These are phyloP conservation scores for Pharmacophagus antenor DNA, from an alignment of 2,888 invertebrate species.

Conservation along the genomic window DNA sequence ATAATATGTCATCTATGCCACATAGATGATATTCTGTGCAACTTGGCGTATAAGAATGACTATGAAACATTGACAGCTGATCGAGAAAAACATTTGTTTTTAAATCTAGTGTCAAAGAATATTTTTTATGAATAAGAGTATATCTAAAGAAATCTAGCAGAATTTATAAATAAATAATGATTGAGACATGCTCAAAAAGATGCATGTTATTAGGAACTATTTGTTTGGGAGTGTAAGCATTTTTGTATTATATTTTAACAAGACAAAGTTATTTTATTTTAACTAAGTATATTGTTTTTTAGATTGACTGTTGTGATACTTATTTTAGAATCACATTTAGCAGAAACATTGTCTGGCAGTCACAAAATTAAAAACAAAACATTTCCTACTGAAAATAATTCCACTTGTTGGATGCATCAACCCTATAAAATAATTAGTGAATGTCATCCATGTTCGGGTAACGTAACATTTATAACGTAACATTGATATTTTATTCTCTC, in stretches of 20 bases:
- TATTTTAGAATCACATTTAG: conserved; percentile 87
- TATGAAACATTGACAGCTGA: too few species aligned
- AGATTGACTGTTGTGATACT: conserved; percentile 90
- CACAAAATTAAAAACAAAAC: conserved; percentile 82
- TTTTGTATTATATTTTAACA: background rate
- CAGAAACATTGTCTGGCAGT: conserved; percentile 79
- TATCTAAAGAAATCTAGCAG: too few species aligned
- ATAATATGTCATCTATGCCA: too few species aligned
- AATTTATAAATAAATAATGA: conserved; percentile 74
- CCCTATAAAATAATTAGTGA: conserved; percentile 86
- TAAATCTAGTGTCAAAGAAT: too few species aligned
- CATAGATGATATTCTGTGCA: too few species aligned
- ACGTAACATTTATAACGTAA: background rate
- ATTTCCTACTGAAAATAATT: conserved; percentile 88
- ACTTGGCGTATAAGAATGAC: too few species aligned
- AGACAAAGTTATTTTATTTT: background rate
- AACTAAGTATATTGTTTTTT: conserved; percentile 32
- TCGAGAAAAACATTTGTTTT: too few species aligned
- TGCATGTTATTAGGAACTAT: conserved; percentile 91
- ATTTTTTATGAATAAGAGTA: background rate
- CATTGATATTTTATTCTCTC: too few species aligned
- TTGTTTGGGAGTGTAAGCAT: conserved; percentile 86
- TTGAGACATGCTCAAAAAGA: conserved; percentile 91
- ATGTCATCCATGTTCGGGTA: conserved; percentile 92
- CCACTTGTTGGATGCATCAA: conserved; percentile 88